Conservation (phyloP, 2,888 invertebrate species). For the Drosophila neotestacea region DNA sequence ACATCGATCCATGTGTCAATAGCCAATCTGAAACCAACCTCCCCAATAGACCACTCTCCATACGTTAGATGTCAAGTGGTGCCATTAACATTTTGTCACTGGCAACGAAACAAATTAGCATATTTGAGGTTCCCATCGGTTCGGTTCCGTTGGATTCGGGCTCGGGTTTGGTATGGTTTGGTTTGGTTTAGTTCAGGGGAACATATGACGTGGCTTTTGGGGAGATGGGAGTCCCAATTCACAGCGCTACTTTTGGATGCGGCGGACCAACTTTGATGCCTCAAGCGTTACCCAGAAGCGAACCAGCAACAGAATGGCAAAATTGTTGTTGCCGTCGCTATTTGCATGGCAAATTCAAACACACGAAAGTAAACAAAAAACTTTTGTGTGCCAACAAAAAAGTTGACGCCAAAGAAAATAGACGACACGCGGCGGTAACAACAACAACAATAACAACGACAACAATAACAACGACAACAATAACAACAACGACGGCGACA, state of each 20-base stretch:
- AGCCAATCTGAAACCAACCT: constrained; percentile 6
- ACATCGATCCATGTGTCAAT: constrained; percentile 20
- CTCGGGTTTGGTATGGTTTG: background rate
- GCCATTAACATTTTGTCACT: constrained; percentile 53
- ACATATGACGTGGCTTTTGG: constrained; percentile 28
- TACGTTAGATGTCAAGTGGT: constrained; percentile 26
- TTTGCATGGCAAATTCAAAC: constrained; percentile 78
- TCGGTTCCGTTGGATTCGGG: background rate
- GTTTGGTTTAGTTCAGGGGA: constrained; percentile 3
- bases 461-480: constrained; percentile 7
- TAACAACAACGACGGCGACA: constrained; percentile 15
- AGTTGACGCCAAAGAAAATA: constrained; percentile 58
- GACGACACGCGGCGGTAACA: constrained; percentile 37
- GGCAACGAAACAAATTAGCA: constrained; percentile 54
- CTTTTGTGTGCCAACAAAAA: constrained; percentile 68
- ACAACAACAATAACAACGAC: constrained; percentile 18
- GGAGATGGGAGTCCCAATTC: constrained; percentile 31
- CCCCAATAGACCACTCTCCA: constrained; percentile 4
- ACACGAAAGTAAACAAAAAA: constrained; percentile 74
- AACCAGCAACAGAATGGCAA: constrained; percentile 30
- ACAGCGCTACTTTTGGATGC: constrained; percentile 32
- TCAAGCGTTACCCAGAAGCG: constrained; percentile 28
- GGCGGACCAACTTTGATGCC: constrained; percentile 48
- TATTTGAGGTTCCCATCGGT: constrained; percentile 41
- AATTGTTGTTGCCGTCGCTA: constrained; percentile 60